Base-by-base conservation (phyloP, 2,888 invertebrate species). In the Amblyjoppa fuscipennis region DNA sequence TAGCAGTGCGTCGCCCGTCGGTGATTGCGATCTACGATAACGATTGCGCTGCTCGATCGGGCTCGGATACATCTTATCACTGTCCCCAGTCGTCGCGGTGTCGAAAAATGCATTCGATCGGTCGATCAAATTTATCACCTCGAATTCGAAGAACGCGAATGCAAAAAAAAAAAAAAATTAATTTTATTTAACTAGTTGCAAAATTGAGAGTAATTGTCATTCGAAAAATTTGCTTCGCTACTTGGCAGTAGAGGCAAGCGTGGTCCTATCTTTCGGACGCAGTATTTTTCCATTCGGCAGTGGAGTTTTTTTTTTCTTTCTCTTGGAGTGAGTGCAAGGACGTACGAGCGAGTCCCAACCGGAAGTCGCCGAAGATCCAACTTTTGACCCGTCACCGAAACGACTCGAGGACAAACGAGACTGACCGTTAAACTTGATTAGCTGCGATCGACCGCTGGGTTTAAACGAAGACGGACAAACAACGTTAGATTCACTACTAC, bases 361-460 rank as follows among this genome's bases (percentile, higher is more conserved):
- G 75, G 53, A 20, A 53, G 59, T 61, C 13, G 5, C 25, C 28
- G 31, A 5, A 5, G 61, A 11, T 61, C 13, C 3, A 31, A 61
- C 13, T 61, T 6, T 61, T 6, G n/a, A n/a, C 16, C 25, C 31
- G 28, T 61, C 53, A 38, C 28, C 28, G n/a, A 31, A 76, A 25
- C 59, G 31, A 64, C 31, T 71, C 20, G n/a, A n/a, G 28, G 53
- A 56, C 28, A n/a, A 13, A 11, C 9, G 31, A 71, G 56, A 56
- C 41, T 25, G 49, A 38, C 25, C 25, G 9, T 59, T 16, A 16
- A 51, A 73, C 73, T 70, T 64, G 53, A 25, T 51, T 59, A 51
- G 25, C 9, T 38, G 81, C 74, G 45, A 49, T 49, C 71, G 77
- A 78, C 69, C 64, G 81, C 81, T 78, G 75, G 28, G 41, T 78